Conservation (phyloP, 2,888 invertebrate species). For the Saturnia pavonia region DNA sequence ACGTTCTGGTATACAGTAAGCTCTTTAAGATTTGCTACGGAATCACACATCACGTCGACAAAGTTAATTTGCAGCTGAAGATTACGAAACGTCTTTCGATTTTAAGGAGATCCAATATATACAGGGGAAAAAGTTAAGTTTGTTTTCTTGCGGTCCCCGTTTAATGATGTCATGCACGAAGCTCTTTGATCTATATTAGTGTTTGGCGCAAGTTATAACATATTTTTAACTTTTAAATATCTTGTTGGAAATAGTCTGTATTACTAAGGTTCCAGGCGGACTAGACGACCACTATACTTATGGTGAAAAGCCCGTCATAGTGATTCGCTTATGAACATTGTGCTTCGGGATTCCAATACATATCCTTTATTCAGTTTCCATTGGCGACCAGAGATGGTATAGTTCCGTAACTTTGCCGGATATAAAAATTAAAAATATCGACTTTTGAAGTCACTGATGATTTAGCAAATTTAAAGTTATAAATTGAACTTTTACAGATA, state of each 20-base stretch:
- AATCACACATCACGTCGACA: slow-evolving; percentile 20
- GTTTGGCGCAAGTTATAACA: slow-evolving; percentile 28
- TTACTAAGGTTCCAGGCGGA: background rate
- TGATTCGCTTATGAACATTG: too few species aligned
- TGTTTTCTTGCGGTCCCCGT: slow-evolving; percentile 32
- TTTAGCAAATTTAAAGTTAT: too few species aligned
- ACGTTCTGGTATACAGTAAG: background rate
- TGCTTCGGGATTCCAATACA: too few species aligned
- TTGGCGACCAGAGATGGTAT: too few species aligned
- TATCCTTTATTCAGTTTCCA: too few species aligned
- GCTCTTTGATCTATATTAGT: slow-evolving; percentile 36
- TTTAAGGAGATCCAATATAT: background rate
- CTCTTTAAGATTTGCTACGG: slow-evolving; percentile 7
- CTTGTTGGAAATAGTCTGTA: background rate
- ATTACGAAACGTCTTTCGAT: background rate
- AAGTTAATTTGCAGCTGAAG: slow-evolving; percentile 17
- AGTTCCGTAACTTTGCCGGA: too few species aligned
- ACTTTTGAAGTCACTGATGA: too few species aligned
- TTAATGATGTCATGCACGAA: slow-evolving; percentile 36
- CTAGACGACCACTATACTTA: too few species aligned
- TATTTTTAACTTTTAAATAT: background rate
- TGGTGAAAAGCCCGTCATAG: too few species aligned
- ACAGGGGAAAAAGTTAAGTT: slow-evolving; percentile 19
- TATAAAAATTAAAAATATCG: too few species aligned
- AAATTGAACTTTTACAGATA: too few species aligned